These are phyloP conservation scores for Zingel zingel DNA, from an alignment of 2,113 vertebrate species.

Conservation along the genomic window DNA sequence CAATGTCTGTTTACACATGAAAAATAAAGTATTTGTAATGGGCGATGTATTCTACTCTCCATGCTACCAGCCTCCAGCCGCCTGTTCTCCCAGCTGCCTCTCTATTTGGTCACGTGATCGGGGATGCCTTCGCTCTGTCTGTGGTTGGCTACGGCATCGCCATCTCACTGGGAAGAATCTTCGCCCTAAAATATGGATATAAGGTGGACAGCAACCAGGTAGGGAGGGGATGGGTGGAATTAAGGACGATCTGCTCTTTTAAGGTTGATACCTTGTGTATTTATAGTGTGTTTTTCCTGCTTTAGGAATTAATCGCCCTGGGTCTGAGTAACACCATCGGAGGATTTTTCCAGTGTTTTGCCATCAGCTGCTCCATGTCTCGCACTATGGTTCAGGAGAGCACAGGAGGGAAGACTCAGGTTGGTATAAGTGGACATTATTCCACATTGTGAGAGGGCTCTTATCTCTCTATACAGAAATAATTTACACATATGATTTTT, in stretches of 20 bases:
- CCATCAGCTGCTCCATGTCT: conserved; percentile 96
- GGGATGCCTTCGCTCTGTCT: conserved; percentile 92
- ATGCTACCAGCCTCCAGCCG: conserved; percentile 84
- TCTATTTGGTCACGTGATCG: conserved; percentile 86
- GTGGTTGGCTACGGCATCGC: conserved; percentile 95
- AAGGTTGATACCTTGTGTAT: neutral
- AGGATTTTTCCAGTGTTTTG: conserved; percentile 92
- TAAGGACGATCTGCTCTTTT: neutral
- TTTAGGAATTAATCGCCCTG: conserved; percentile 92
- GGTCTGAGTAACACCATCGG: conserved; percentile 92
- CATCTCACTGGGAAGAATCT: conserved; percentile 95
- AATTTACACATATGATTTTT: neutral
- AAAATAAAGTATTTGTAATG: neutral
- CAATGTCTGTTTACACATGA: neutral
- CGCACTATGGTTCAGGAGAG: conserved; percentile 92
- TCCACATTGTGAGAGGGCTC: neutral
- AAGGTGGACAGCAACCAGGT: conserved; percentile 98
- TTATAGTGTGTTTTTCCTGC: neutral
- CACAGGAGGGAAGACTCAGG: conserved; percentile 94
- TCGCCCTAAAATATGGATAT: conserved; percentile 95
- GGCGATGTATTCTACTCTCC: neutral
- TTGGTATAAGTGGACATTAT: conserved; percentile 57
- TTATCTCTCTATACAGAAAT: neutral
- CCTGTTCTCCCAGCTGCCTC: conserved; percentile 80
- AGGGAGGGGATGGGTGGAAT: conserved; percentile 7